Percentiles rank a stretch among this genome's conserved stretches.
These are phyloP conservation scores for Pollenia amentaria DNA, from an alignment of 2,888 invertebrate species.

Conservation along the genomic window DNA sequence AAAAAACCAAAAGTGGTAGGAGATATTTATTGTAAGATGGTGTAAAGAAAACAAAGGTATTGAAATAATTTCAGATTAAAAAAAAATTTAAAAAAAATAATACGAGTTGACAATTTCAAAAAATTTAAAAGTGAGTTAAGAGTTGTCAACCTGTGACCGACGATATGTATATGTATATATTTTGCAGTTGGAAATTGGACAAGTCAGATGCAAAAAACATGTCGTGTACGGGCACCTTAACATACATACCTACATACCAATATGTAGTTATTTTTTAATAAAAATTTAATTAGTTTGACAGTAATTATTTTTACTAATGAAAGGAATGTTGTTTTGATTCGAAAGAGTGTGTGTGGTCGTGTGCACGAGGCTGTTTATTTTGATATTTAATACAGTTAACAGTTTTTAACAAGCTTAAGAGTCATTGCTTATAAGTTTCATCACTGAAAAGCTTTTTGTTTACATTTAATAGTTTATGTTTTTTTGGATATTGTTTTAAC, in stretches of 20 bases:
- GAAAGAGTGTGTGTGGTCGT: background rate
- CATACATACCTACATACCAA: background rate
- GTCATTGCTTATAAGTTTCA: background rate
- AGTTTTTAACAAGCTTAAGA: constrained; percentile 23
- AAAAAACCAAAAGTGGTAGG: too few species aligned
- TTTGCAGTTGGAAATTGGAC: too few species aligned
- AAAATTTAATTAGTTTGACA: constrained; percentile 23
- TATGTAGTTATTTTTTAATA: background rate
- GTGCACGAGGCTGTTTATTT: background rate
- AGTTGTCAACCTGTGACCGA: too few species aligned
- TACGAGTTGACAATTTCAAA: too few species aligned
- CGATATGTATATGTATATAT: too few species aligned
- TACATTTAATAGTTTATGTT: background rate
- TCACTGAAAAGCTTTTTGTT: constrained; percentile 37
- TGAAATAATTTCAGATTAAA: too few species aligned
- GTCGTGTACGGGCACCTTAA: too few species aligned
- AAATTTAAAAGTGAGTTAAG: too few species aligned
- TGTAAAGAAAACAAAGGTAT: too few species aligned
- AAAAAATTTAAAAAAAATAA: too few species aligned
- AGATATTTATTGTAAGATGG: too few species aligned
- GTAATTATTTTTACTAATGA: constrained; percentile 19
- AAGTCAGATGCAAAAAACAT: too few species aligned
- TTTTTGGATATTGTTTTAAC: background rate
- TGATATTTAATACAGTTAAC: background rate
- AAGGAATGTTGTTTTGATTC: constrained; percentile 38